phyloP scores from a whole-genome alignment of 2,797 vertebrate species.

The Platyrinchus mystaceus region DNA sequence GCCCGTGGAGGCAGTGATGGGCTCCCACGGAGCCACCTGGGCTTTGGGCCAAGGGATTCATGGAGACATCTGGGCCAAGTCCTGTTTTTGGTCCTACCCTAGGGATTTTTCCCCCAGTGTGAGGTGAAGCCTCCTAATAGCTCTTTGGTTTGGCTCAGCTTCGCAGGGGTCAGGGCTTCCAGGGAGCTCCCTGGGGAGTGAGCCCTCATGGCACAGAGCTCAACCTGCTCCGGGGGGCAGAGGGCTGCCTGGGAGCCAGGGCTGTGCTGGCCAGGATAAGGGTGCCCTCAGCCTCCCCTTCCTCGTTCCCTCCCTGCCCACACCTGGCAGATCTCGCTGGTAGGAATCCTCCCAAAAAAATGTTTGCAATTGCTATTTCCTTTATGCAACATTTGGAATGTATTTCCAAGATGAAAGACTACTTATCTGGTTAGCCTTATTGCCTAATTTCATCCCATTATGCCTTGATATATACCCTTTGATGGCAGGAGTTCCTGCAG shows the following conservation, averaged over 20 bases:
- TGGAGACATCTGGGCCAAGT: neutral
- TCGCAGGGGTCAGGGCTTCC: neutral
- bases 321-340: neutral
- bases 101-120: rapidly evolving
- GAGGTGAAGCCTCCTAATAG: neutral
- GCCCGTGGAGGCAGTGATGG: rapidly evolving
- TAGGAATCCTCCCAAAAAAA: neutral
- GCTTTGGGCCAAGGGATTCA: neutral
- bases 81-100: neutral
- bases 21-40: neutral
- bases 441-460: neutral
- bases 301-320: rapidly evolving
- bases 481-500: neutral
- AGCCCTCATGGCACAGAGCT: rapidly evolving
- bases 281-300: neutral
- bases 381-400: neutral
- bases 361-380: neutral
- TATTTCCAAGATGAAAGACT: neutral
- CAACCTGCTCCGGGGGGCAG: rapidly evolving
- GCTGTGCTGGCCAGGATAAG: too few relatives aligned
- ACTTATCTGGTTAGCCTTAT: neutral
- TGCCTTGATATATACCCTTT: neutral
- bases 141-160: neutral
- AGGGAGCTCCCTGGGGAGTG: neutral
- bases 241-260: rapidly evolving